phyloP scores from a whole-genome alignment of 2,797 vertebrate species.

The Denticeps clupeoides region DNA sequence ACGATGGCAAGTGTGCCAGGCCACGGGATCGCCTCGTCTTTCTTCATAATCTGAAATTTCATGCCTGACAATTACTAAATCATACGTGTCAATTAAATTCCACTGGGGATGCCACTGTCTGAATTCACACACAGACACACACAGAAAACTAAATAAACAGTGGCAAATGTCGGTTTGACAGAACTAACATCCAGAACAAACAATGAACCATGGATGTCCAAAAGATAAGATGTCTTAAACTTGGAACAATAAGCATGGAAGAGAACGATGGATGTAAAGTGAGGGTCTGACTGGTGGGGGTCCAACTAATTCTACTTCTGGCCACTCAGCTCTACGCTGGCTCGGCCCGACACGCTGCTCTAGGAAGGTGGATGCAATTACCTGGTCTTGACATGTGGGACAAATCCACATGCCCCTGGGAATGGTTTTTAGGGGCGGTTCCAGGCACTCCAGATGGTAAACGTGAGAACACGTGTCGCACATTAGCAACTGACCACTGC shows the following conservation, averaged over 20 bases:
- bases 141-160: not conserved
- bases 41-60: constrained; percentile 69
- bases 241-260: not conserved
- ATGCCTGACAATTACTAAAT: too few relatives aligned
- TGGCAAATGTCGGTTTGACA: constrained; percentile 2
- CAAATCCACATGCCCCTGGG: constrained; percentile 84
- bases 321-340: not conserved
- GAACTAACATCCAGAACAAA: not conserved
- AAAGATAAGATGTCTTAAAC: not conserved
- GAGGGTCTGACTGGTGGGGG: not conserved
- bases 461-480: constrained; percentile 75
- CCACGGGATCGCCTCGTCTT: constrained; percentile 81
- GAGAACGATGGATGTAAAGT: not conserved
- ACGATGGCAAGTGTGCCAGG: constrained; percentile 81
- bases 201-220: constrained; percentile 1
- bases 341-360: not conserved
- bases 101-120: too few relatives aligned
- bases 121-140: constrained; percentile 6
- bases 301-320: not conserved
- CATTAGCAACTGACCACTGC: constrained; percentile 76
- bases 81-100: too few relatives aligned
- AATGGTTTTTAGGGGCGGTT: constrained; percentile 71
- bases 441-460: constrained; percentile 77
- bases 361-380: constrained; percentile 35
- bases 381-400: constrained; percentile 77